These are phyloP conservation scores for Hyaena hyaena DNA, from an alignment of 2,113 vertebrate genomes.

Conservation along the genomic window DNA sequence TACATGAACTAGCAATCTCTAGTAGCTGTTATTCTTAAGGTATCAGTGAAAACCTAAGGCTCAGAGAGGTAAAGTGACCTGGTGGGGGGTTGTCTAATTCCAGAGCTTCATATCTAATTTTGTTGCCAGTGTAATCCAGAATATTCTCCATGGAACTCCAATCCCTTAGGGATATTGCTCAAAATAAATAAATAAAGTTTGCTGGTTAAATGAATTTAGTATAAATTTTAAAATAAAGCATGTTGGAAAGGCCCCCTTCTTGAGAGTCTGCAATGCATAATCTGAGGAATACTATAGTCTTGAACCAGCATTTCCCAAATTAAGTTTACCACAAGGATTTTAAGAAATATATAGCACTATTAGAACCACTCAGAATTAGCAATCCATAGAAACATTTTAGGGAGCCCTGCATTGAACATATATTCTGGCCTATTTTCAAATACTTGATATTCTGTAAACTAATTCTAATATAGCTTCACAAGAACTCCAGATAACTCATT, in stretches of 20 bases:
- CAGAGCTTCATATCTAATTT: not conserved
- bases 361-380: not conserved
- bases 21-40: not conserved
- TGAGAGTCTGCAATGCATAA: not conserved
- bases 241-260: not conserved
- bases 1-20: not conserved
- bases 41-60: not conserved
- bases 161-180: not conserved
- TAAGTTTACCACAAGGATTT: not conserved
- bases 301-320: conserved; percentile 13
- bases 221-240: not conserved
- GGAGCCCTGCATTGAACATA: not conserved
- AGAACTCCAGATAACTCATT: not conserved
- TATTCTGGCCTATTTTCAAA: not conserved
- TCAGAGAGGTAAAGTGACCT: not conserved
- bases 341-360: not conserved
- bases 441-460: not conserved
- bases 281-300: conserved; percentile 4
- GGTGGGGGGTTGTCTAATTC: not conserved
- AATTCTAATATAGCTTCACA: not conserved
- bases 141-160: not conserved
- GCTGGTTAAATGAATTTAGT: not conserved
- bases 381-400: not conserved
- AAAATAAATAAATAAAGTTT: not conserved
- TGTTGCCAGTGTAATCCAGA: not conserved